These are phyloP conservation scores for Epinephelus fuscoguttatus DNA, from an alignment of 2,113 vertebrate genomes.

Conservation along the genomic window DNA sequence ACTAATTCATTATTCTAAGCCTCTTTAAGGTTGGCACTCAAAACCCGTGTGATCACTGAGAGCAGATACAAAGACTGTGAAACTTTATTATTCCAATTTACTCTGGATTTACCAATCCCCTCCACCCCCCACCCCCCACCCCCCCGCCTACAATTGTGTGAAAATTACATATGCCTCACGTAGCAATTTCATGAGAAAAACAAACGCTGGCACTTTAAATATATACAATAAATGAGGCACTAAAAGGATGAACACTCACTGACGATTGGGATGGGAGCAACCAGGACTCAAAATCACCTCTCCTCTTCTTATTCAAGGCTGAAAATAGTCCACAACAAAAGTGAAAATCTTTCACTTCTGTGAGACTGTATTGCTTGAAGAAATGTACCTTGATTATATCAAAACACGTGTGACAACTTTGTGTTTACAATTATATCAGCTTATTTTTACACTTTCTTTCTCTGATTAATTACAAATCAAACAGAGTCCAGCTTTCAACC, in stretches of 20 bases:
- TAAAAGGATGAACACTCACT: not conserved
- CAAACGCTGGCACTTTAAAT: constrained; percentile 23
- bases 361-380: not conserved
- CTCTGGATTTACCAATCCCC: constrained; percentile 27
- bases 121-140: not conserved
- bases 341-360: not conserved
- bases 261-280: not conserved
- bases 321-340: not conserved
- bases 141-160: not conserved
- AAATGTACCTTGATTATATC: not conserved
- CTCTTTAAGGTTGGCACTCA: constrained; percentile 68
- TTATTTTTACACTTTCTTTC: not conserved
- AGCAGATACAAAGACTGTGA: constrained; percentile 34
- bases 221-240: not conserved
- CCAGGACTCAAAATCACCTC: not conserved
- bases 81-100: constrained; percentile 60
- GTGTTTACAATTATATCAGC: no score
- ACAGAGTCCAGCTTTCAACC: not conserved
- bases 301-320: not conserved
- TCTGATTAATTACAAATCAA: constrained; percentile 28
- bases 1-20: constrained; percentile 72
- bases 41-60: constrained; percentile 56
- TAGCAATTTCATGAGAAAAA: constrained; percentile 7
- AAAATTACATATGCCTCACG: constrained; percentile 31
- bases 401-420: not conserved